Base-by-base conservation (phyloP, 2,797 vertebrate genomes). In the Protosalanx chinensis region DNA sequence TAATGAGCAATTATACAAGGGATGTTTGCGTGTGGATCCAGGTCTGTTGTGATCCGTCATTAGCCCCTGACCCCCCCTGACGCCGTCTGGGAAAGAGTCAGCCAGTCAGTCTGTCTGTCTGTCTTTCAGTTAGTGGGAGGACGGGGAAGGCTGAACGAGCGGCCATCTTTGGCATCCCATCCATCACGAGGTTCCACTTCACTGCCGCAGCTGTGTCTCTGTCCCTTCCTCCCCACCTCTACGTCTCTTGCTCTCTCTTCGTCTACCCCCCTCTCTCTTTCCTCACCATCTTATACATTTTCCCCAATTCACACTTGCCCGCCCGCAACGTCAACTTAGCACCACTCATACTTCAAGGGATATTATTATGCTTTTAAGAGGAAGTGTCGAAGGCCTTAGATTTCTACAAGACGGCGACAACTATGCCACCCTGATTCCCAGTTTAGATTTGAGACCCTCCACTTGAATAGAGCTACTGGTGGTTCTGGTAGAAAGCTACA, bases 1-100 rank as follows among this genome's bases (percentile, higher is more conserved):
- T 88, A 91, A 93, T 87, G 85, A 90, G 87, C 89, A 91, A 91
- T 92, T 87, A 87, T 81, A 83, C 70, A 23, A 76, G 79, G 72
- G 72, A 88, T 90, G 89, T 90, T 89, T 84, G 80, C 41, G 74
- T 79, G 84, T 89, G 87, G 76, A 87, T 86, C 80, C 80, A 78
- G 86, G 83, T 84, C 58, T 41, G 56, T 72, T 66, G 68, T 83
- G 90, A 90, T 89, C 89, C 13, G 41, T 75, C 81, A 90, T 91
- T 91, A 92, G 84, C 86, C 87, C 71, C 58, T 12, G 58, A 23
- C 37, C 37, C 37, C 57, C 68, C 83, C 68, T 76, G 82, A n/a
- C n/a, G n/a, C n/a, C n/a, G n/a, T n/a, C 81, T 79, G 81, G 53
- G 79, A 82, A 81, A 81, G 82, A 53, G 51, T 18, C 51, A 53